Conservation (phyloP, 2,888 invertebrate genomes). For the Yponomeuta plumbellus region DNA sequence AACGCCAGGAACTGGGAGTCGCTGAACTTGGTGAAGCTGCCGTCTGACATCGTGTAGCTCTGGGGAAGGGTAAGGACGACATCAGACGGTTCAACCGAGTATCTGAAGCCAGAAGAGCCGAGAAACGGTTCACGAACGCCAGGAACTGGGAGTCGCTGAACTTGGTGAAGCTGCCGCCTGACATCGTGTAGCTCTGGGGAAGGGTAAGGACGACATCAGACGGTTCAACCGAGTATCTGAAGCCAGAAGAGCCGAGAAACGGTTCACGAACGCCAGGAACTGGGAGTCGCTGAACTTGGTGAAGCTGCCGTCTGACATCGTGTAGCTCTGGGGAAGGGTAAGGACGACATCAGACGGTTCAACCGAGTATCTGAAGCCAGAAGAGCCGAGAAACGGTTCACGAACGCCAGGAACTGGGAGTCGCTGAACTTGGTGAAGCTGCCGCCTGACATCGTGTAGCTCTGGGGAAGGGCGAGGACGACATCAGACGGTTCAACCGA, state of each 20-base stretch:
- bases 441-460: constrained; percentile 80
- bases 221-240: too few species aligned
- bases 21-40: constrained; percentile 45
- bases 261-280: constrained; percentile 95
- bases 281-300: too few species aligned
- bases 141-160: constrained; percentile 51
- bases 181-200: constrained; percentile 80
- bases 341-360: too few species aligned
- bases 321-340: constrained; percentile 76
- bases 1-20: constrained; percentile 85
- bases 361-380: too few species aligned
- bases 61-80: constrained; percentile 38
- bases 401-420: constrained; percentile 94
- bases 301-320: constrained; percentile 77
- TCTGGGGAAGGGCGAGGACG: constrained; percentile 54
- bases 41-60: constrained; percentile 80
- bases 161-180: constrained; percentile 66
- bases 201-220: too few species aligned
- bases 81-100: too few species aligned
- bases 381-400: constrained; percentile 94
- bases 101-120: constrained; percentile 89
- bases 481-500: too few species aligned
- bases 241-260: constrained; percentile 89
- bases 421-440: too few species aligned
- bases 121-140: constrained; percentile 95